Conservation (phyloP, 2,113 vertebrate species). For the Mesembrinibis cayennensis region DNA sequence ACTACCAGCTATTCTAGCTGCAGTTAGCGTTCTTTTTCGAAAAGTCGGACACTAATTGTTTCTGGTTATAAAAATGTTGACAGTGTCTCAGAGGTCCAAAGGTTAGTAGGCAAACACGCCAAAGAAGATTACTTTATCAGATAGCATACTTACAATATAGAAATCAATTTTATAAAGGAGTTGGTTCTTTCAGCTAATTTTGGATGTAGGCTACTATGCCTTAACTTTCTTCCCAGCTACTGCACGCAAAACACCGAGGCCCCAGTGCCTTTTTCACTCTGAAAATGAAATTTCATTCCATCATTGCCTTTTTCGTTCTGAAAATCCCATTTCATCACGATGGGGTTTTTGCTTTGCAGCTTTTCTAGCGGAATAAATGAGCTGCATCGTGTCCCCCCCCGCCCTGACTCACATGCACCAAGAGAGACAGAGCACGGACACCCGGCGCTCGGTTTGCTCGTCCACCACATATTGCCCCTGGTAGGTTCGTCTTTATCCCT, state of each 20-base stretch:
- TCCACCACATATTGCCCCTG: background rate
- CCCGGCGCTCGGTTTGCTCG: accelerated
- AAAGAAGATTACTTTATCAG: background rate
- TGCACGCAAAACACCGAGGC: background rate
- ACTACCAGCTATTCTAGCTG: background rate
- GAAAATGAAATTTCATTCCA: background rate
- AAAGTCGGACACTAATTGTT: background rate
- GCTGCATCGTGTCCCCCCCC: too few relatives aligned
- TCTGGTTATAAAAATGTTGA: background rate
- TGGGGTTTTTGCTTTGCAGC: background rate
- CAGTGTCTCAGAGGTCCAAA: background rate
- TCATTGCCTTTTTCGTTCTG: background rate
- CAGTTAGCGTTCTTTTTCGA: background rate
- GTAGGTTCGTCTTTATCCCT: background rate
- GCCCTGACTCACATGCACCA: accelerated
- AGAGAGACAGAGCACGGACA: background rate
- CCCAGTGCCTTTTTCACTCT: background rate
- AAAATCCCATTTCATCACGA: background rate
- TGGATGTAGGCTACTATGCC: background rate
- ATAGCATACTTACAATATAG: background rate
- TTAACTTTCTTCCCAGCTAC: background rate
- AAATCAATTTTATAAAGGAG: background rate
- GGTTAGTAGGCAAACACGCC: background rate
- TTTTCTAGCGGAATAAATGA: background rate
- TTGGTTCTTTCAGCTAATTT: background rate